phyloP scores from a whole-genome alignment of 2,797 vertebrate species.

The Malacoraja senta region DNA sequence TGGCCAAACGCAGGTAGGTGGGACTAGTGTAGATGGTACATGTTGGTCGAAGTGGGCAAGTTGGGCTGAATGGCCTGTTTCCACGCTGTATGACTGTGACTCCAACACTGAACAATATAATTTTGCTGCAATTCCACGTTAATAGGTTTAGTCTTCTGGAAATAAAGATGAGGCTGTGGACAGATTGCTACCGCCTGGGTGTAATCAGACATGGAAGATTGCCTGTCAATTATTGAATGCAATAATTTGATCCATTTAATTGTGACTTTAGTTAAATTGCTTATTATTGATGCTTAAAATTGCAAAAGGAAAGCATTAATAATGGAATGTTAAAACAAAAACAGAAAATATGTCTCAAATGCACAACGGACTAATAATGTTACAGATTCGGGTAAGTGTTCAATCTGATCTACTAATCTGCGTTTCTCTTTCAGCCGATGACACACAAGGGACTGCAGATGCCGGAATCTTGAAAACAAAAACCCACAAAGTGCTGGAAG shows the following conservation, averaged over 20 bases:
- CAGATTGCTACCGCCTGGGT: neutral
- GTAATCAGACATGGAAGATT: neutral
- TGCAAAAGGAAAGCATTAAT: neutral
- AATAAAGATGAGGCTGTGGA: neutral
- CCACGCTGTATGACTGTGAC: no score
- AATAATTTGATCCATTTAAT: neutral
- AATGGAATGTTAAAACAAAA: neutral
- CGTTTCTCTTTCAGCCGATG: neutral
- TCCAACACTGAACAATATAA: neutral
- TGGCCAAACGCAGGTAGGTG: no score
- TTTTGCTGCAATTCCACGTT: neutral
- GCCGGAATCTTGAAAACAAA: no score
- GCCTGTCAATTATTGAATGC: neutral
- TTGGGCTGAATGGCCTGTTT: no score
- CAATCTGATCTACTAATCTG: neutral
- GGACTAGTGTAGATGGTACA: no score
- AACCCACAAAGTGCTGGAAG: no score
- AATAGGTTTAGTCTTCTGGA: neutral
- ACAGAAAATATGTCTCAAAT: neutral
- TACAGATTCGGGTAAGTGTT: neutral
- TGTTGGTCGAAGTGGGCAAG: no score
- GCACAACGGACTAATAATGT: neutral
- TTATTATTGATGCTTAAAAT: neutral
- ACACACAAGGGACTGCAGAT: no score
- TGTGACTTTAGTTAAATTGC: neutral